Evolutionary conservation across 1,140 invertebrate genomes (phyloP).

Genomic region (Cyclina sinensis): DNA sequence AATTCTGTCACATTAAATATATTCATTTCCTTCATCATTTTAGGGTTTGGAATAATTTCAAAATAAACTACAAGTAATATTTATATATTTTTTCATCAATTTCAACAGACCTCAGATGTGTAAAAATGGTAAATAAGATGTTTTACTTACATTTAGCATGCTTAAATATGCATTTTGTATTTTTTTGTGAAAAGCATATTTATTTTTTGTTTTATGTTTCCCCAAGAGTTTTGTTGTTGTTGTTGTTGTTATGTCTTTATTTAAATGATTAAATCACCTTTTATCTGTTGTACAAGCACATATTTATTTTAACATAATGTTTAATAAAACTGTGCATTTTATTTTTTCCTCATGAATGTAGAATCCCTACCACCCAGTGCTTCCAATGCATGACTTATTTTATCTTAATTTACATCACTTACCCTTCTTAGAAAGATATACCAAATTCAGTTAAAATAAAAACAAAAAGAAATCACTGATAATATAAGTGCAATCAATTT

Average conservation of each 20-base stretch:
- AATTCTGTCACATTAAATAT: neutral
- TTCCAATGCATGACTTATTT: too few relatives aligned
- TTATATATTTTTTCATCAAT: slow-evolving; percentile 1
- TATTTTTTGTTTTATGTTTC: neutral
- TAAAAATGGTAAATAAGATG: slow-evolving; percentile 35
- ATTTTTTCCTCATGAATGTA: too few relatives aligned
- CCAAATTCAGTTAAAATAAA: too few relatives aligned
- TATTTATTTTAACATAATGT: neutral
- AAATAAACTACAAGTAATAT: neutral
- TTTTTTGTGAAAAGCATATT: neutral
- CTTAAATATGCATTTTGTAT: neutral
- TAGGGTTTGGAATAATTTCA: neutral
- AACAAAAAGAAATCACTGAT: too few relatives aligned
- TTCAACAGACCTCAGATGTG: slow-evolving; percentile 37
- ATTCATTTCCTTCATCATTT: too few relatives aligned
- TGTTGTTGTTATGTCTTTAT: slow-evolving; percentile 1
- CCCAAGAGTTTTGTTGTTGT: neutral
- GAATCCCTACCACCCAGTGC: too few relatives aligned
- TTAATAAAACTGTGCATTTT: too few relatives aligned
- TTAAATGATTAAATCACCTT: neutral
- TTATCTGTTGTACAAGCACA: neutral
- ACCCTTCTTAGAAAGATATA: too few relatives aligned
- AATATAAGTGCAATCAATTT: too few relatives aligned
- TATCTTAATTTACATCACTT: too few relatives aligned
- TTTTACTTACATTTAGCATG: neutral